Conservation (phyloP, 2,888 invertebrate species). For the Hypomecis punctinalis region DNA sequence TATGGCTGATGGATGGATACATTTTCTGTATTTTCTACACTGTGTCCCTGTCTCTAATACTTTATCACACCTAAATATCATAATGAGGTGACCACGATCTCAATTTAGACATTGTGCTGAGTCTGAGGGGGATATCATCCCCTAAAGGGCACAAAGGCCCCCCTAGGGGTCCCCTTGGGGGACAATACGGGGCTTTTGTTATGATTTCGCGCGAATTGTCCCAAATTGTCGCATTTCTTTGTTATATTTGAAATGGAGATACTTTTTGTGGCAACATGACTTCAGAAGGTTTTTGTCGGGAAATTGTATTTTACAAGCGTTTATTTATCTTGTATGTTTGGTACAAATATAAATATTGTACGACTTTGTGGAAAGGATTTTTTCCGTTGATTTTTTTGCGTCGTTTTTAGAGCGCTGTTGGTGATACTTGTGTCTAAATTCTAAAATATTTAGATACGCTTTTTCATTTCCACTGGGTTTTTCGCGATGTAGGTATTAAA, state of each 20-base stretch:
- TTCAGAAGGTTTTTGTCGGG: constrained; percentile 11
- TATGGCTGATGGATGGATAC: too few species aligned
- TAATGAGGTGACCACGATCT: constrained; percentile 27
- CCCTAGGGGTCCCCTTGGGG: neutral
- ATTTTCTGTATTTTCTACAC: too few species aligned
- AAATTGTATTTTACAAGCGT: constrained; percentile 14
- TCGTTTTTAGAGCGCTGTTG: neutral
- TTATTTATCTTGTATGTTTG: constrained; percentile 1
- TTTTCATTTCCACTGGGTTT: too few species aligned
- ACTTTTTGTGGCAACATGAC: constrained; percentile 11
- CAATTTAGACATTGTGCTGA: constrained; percentile 16
- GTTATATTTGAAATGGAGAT: constrained; percentile 14
- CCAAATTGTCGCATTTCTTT: constrained; percentile 25
- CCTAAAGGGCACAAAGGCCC: constrained; percentile 4
- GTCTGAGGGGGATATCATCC: constrained; percentile 1
- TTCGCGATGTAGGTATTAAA: too few species aligned
- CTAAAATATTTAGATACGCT: too few species aligned
- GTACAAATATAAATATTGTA: constrained; percentile 3
- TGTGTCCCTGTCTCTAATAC: neutral
- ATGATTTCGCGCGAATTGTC: constrained; percentile 30
- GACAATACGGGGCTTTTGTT: constrained; percentile 14
- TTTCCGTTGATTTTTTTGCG: neutral
- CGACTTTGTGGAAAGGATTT: neutral
- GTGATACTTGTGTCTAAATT: too few species aligned
- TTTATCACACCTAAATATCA: constrained; percentile 23